Evolutionary conservation across 2,888 invertebrate species (phyloP).

Genomic region (Sphinx pinastri): DNA sequence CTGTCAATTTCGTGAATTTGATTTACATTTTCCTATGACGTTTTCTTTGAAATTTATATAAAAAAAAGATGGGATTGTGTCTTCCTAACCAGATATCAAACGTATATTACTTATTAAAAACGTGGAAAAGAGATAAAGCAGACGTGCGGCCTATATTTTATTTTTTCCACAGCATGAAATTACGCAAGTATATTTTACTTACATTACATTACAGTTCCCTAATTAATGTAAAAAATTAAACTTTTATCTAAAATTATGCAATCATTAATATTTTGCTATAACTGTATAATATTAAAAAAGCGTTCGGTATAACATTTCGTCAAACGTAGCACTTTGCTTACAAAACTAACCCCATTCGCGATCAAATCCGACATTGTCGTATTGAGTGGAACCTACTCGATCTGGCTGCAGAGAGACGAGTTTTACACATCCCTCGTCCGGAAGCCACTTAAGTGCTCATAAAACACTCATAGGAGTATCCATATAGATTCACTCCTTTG

Average conservation of each 20-base stretch:
- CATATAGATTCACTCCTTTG: constrained; percentile 63
- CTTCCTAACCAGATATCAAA: no score
- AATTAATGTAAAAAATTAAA: no score
- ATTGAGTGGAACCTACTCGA: constrained; percentile 65
- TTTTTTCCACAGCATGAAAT: no score
- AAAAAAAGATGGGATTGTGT: no score
- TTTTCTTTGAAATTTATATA: no score
- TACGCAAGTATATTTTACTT: neutral
- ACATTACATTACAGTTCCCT: no score
- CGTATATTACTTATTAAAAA: no score
- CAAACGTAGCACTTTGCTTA: constrained; percentile 59
- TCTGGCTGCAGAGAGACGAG: constrained; percentile 56
- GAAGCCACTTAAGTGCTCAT: constrained; percentile 76
- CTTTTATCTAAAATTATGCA: no score
- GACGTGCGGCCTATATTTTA: no score
- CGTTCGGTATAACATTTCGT: constrained; percentile 48
- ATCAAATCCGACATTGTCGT: constrained; percentile 73
- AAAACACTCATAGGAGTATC: constrained; percentile 73
- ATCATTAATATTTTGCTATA: neutral
- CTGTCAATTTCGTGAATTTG: no score
- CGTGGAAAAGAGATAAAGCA: no score
- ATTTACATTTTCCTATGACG: no score
- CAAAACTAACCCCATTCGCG: constrained; percentile 60
- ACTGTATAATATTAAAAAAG: neutral
- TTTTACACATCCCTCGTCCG: constrained; percentile 72